These are phyloP conservation scores for Clostera curtula DNA, from an alignment of 2,888 invertebrate species.

Conservation along the genomic window DNA sequence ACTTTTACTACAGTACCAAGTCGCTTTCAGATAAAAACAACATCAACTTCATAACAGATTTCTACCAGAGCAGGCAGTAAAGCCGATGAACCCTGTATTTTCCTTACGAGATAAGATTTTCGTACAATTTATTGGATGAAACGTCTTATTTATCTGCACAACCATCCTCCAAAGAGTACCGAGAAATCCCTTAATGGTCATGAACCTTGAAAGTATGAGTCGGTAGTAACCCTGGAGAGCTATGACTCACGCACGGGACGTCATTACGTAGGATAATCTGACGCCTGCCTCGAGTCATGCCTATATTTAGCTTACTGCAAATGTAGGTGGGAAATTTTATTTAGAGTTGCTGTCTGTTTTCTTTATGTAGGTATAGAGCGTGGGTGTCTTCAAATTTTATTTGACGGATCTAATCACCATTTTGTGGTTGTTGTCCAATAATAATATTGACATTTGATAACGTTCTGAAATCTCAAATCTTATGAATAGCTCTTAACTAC, in stretches of 20 bases:
- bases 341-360: too few relatives aligned
- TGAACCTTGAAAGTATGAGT: conserved; percentile 55
- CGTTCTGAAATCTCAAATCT: too few relatives aligned
- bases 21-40: too few relatives aligned
- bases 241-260: conserved; percentile 54
- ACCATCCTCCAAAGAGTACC: conserved; percentile 38
- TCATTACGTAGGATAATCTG: conserved; percentile 57
- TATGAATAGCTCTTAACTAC: too few relatives aligned
- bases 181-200: conserved; percentile 48
- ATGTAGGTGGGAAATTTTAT: conserved; percentile 35
- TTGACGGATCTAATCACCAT: too few relatives aligned
- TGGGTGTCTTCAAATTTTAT: too few relatives aligned
- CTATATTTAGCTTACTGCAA: conserved; percentile 33
- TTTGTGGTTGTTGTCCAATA: too few relatives aligned
- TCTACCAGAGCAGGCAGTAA: too few relatives aligned
- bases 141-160: conserved; percentile 35
- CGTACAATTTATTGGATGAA: conserved; percentile 29
- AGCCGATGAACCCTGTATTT: conserved; percentile 14
- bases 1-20: too few relatives aligned
- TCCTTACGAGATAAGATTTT: conserved; percentile 27
- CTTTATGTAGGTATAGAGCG: too few relatives aligned
- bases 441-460: too few relatives aligned
- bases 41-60: too few relatives aligned
- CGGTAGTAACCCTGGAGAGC: conserved; percentile 46
- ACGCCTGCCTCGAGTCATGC: conserved; percentile 13